A percentile compares a stretch with the other conserved stretches of the same genome.
phyloP scores from a whole-genome alignment of 2,888 invertebrate species.

The Eilema sororculum region DNA sequence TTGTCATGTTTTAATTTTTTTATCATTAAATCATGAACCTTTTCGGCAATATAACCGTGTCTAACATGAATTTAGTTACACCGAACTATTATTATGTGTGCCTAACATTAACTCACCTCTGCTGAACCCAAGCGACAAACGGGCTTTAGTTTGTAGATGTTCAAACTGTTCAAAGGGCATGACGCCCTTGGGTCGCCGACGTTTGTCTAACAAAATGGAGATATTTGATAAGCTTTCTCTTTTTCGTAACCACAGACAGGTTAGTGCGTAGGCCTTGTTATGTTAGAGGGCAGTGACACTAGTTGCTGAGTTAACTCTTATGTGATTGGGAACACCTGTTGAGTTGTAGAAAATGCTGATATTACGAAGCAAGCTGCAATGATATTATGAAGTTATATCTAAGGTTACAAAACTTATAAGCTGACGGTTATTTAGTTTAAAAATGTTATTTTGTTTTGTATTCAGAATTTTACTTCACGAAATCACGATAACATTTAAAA shows the following conservation, averaged over 20 bases:
- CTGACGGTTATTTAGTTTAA: neutral
- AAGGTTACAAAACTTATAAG: neutral
- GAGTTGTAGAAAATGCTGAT: neutral
- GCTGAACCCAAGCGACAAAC: neutral
- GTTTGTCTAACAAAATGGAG: conserved; percentile 33
- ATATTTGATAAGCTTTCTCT: conserved; percentile 52
- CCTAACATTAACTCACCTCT: neutral
- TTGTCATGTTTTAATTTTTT: neutral
- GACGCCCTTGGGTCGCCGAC: conserved; percentile 28
- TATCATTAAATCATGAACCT: neutral
- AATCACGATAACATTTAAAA: neutral
- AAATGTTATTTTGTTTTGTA: neutral
- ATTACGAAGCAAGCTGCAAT: neutral
- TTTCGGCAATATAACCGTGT: neutral
- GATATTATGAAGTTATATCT: neutral
- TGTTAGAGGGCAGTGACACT: conserved; percentile 14
- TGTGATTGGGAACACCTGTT: conserved; percentile 5
- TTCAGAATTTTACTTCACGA: neutral
- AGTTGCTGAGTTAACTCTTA: neutral
- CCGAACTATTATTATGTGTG: neutral
- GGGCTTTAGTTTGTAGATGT: conserved; percentile 19
- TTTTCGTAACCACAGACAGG: conserved; percentile 31
- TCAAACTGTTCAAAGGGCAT: conserved; percentile 39
- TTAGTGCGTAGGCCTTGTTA: conserved; percentile 10
- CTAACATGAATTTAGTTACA: neutral